Evolutionary conservation across 1,140 invertebrate species (phyloP).

Genomic region (Hycleus cichorii): DNA sequence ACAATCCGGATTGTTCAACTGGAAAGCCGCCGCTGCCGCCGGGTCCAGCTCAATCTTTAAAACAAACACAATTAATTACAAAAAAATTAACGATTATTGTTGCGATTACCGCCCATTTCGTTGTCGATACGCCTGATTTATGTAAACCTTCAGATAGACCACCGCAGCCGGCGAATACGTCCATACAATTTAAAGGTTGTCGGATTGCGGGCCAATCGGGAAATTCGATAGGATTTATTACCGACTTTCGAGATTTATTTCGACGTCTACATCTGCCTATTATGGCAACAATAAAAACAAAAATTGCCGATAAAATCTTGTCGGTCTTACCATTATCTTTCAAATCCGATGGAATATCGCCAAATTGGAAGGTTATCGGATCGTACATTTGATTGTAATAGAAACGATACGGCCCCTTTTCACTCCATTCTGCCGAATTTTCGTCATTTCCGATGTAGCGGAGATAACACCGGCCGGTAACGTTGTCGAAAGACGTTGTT

Average conservation of each 20-base stretch:
- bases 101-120: slow-evolving; percentile 44
- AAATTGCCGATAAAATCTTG: no score
- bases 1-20: slow-evolving; percentile 66
- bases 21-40: slow-evolving; percentile 71
- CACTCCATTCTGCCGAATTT: slow-evolving; percentile 54
- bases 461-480: slow-evolving; percentile 59
- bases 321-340: slow-evolving; percentile 41
- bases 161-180: slow-evolving; percentile 88
- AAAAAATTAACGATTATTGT: no score
- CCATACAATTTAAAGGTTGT: slow-evolving; percentile 57
- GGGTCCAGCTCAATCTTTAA: slow-evolving; percentile 65
- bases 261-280: slow-evolving; percentile 60
- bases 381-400: slow-evolving; percentile 71
- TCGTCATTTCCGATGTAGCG: slow-evolving; percentile 50
- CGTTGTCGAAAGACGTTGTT: slow-evolving; percentile 45
- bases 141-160: slow-evolving; percentile 69
- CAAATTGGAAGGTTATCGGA: slow-evolving; percentile 48
- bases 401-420: slow-evolving; percentile 59
- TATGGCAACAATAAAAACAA: neutral
- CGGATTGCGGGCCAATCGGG: slow-evolving; percentile 37
- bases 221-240: slow-evolving; percentile 29
- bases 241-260: slow-evolving; percentile 38
- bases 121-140: slow-evolving; percentile 50
- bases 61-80: slow-evolving; percentile 16
- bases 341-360: slow-evolving; percentile 59